These are phyloP conservation scores for Arothron firmamentum DNA, from an alignment of 2,113 vertebrate genomes.

Conservation along the genomic window DNA sequence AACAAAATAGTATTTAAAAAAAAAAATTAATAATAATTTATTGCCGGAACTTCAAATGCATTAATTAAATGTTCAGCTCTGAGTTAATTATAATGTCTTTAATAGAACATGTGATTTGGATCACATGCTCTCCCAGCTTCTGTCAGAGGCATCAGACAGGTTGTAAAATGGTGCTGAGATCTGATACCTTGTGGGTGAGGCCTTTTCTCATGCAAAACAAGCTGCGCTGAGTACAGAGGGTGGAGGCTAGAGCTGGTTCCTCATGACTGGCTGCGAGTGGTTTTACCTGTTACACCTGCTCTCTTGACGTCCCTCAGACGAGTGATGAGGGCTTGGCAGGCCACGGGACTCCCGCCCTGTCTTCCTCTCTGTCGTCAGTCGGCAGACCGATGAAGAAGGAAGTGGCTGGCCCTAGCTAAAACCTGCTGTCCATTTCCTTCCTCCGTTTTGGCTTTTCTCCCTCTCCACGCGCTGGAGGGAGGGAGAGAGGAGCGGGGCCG, in stretches of 20 bases:
- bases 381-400: slow-evolving; percentile 31
- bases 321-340: slow-evolving; percentile 53
- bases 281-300: slow-evolving; percentile 75
- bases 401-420: slow-evolving; percentile 18
- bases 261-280: slow-evolving; percentile 30
- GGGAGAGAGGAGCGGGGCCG: not conserved
- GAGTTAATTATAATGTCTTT: no score
- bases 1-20: no score
- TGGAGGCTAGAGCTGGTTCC: slow-evolving; percentile 49
- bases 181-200: slow-evolving; percentile 25
- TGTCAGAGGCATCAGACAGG: not conserved
- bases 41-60: no score
- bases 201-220: slow-evolving; percentile 34
- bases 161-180: slow-evolving; percentile 6
- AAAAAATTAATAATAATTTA: no score
- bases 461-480: slow-evolving; percentile 18
- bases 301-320: slow-evolving; percentile 42
- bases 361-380: slow-evolving; percentile 11
- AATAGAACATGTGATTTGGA: no score
- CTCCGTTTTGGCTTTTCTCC: slow-evolving; percentile 11
- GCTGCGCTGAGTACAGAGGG: slow-evolving; percentile 11
- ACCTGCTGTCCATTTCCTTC: slow-evolving; percentile 28
- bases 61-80: no score
- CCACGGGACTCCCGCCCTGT: slow-evolving; percentile 20
- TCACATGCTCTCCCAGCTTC: no score